These are phyloP conservation scores for Channa striata DNA, from an alignment of 2,797 vertebrate genomes.

Conservation along the genomic window DNA sequence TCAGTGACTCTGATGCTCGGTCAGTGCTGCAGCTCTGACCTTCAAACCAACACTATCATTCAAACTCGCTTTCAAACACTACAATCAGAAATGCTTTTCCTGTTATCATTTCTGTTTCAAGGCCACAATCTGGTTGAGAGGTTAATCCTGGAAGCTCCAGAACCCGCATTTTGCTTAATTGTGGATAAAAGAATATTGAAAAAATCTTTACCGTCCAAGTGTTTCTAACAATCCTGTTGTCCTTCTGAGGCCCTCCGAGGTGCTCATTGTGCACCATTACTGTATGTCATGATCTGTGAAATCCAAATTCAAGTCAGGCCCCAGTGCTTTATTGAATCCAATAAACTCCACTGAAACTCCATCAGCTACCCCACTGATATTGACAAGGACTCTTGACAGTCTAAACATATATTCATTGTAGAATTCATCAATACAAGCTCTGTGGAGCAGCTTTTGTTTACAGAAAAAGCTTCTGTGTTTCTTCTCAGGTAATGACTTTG, in stretches of 20 bases:
- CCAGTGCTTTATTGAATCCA: slow-evolving; percentile 18
- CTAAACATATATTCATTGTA: slow-evolving; percentile 13
- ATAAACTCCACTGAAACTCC: slow-evolving; percentile 19
- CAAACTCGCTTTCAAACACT: slow-evolving; percentile 22
- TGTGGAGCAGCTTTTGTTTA: slow-evolving; percentile 37
- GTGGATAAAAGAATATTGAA: slow-evolving; percentile 1
- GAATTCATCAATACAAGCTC: slow-evolving; percentile 31
- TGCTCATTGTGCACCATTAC: background rate
- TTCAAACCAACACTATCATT: slow-evolving; percentile 55
- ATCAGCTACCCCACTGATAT: slow-evolving; percentile 37
- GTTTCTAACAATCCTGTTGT: background rate
- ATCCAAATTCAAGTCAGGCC: slow-evolving; percentile 29
- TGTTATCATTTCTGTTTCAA: slow-evolving; percentile 1
- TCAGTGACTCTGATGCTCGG: slow-evolving; percentile 48
- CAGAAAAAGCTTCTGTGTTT: slow-evolving; percentile 19
- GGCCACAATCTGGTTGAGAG: background rate
- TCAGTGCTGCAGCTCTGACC: slow-evolving; percentile 54
- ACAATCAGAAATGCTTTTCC: slow-evolving; percentile 5
- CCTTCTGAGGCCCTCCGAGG: background rate
- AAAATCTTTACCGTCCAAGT: background rate
- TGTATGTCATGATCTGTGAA: background rate
- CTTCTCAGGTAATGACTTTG: slow-evolving; percentile 33
- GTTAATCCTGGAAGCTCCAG: background rate
- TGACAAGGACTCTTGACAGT: slow-evolving; percentile 21
- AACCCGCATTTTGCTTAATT: background rate